Evolutionary conservation across 1,140 invertebrate genomes (phyloP).

Genomic region (Drosophila repleta): DNA sequence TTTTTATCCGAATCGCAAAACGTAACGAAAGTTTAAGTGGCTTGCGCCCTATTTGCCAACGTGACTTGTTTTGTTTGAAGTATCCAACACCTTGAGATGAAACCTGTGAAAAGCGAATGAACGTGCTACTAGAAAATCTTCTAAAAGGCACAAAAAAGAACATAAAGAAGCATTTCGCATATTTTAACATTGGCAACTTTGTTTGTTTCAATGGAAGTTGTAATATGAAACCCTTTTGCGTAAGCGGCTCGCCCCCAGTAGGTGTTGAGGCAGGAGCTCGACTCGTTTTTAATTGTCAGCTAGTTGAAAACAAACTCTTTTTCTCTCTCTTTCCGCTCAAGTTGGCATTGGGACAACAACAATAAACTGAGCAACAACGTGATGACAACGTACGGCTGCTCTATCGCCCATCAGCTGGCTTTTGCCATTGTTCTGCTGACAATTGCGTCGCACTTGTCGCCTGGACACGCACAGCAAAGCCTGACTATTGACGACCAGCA

Average conservation of each 20-base stretch:
- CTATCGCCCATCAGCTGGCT: slow-evolving; percentile 58
- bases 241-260: slow-evolving; percentile 47
- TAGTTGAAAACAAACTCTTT: slow-evolving; percentile 23
- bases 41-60: slow-evolving; percentile 45
- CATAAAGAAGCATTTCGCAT: slow-evolving; percentile 41
- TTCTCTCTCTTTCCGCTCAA: slow-evolving; percentile 20
- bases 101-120: slow-evolving; percentile 27
- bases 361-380: slow-evolving; percentile 20
- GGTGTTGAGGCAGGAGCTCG: background rate
- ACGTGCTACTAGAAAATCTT: slow-evolving; percentile 10
- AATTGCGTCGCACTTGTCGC: slow-evolving; percentile 46
- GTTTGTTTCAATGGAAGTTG: slow-evolving; percentile 61
- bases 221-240: slow-evolving; percentile 79
- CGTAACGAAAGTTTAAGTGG: slow-evolving; percentile 33
- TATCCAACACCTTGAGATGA: slow-evolving; percentile 58
- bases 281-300: slow-evolving; percentile 57
- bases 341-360: slow-evolving; percentile 21
- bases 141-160: background rate
- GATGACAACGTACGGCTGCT: slow-evolving; percentile 33
- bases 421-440: slow-evolving; percentile 71
- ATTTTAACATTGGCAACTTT: slow-evolving; percentile 63
- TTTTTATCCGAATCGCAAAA: slow-evolving; percentile 29
- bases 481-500: background rate
- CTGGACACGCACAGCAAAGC: slow-evolving; percentile 58
- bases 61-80: slow-evolving; percentile 63